Conservation (phyloP, 1,140 invertebrate species). For the Drosophila sucinea region DNA sequence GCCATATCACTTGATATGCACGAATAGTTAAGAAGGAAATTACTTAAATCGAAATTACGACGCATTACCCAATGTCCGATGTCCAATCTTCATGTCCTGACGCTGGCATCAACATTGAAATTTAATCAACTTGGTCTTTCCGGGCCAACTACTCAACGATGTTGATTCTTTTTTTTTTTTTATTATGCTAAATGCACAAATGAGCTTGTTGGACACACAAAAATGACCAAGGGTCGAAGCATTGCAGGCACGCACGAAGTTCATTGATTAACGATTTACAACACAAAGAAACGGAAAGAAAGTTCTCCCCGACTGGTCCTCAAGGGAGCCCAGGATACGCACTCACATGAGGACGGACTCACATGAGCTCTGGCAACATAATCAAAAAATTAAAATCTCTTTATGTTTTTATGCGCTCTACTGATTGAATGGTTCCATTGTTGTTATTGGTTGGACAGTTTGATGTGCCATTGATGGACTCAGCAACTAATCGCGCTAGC, state of each 20-base stretch:
- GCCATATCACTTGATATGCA: constrained; percentile 48
- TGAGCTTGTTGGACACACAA: constrained; percentile 42
- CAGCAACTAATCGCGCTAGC: constrained; percentile 54
- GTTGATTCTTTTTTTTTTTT: constrained; percentile 52
- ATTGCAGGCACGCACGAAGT: constrained; percentile 53
- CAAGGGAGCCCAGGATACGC: constrained; percentile 43
- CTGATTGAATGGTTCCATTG: constrained; percentile 82
- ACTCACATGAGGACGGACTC: constrained; percentile 28
- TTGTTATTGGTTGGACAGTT: constrained; percentile 76
- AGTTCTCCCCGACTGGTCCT: constrained; percentile 21
- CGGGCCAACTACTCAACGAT: constrained; percentile 59
- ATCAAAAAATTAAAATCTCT: constrained; percentile 83
- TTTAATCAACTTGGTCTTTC: constrained; percentile 79
- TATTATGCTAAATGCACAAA: constrained; percentile 79
- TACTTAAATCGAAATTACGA: constrained; percentile 76
- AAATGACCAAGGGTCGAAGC: constrained; percentile 61
- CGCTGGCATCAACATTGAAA: constrained; percentile 65
- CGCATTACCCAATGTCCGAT: constrained; percentile 58
- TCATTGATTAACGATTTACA: constrained; percentile 82
- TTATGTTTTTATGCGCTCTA: constrained; percentile 74
- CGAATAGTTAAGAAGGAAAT: constrained; percentile 66
- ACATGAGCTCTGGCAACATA: constrained; percentile 44
- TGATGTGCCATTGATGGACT: constrained; percentile 77
- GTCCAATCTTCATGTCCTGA: constrained; percentile 27
- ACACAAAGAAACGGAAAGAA: constrained; percentile 39